Evolutionary conservation across 2,113 vertebrate genomes (phyloP), one percentile per base, ranked within the genome.

Genomic region (Lophotis ruficrista): DNA sequence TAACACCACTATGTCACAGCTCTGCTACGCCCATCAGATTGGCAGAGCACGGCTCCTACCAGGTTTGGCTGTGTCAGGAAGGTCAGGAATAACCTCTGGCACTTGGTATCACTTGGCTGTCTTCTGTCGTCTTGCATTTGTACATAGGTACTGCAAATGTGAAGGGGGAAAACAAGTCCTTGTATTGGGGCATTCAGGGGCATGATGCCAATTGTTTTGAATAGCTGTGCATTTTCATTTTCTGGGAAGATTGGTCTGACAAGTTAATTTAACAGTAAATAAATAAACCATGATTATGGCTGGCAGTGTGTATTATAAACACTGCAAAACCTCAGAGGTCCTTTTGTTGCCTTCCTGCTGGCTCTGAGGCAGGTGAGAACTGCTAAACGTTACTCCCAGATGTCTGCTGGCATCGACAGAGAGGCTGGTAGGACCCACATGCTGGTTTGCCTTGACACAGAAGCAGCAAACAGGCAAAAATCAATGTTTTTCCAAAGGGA

Each of bases 381-480:
- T 11, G 30, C 54, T 72, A 68, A 93, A 92, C 30, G n/a, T 19
- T 93, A 43, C 90, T 87, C 75, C 35, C 54, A 81, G 60, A 75
- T 81, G 60, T 21, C 79, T 58, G 58, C 62, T 91, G 82, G 62
- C 70, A 78, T 75, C 9, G 10, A 56, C 2, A 1, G 54, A 58
- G 43, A 27, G 27, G 41, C 58, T 9, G 21, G 78, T 83, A 69
- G 70, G 65, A 72, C 73, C 12, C 66, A 41, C 72, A 57, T 41
- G n/a, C 78, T 53, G 45, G 6, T n/a, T 54, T 91, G 53, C 9
- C 71, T 57, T 38, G 45, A 54, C 48, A 82, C 27, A 45, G 31
- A 28, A 77, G 66, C 41, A 70, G 54, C 62, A 93, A 96, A 68
- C 38, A 75, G 30, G 37, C 27, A 89, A 89, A 92, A 96, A 87